These are phyloP conservation scores for Cantharis lateralis DNA, from an alignment of 2,888 invertebrate genomes.

Conservation along the genomic window DNA sequence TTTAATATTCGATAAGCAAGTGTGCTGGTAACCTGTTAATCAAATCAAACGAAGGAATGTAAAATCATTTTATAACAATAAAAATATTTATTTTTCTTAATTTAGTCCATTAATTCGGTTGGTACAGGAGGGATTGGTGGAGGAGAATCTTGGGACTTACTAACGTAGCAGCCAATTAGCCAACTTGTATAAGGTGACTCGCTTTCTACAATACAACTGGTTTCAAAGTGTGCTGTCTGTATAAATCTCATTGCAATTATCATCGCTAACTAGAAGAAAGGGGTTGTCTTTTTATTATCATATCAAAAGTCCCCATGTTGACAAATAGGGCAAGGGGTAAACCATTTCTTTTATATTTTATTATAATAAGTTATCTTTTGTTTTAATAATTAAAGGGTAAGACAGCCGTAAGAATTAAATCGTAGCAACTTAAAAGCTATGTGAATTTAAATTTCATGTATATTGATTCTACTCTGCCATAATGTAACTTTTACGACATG, in stretches of 20 bases:
- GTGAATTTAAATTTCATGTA: too few species aligned
- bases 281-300: not conserved
- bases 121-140: slow-evolving; percentile 38
- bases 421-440: too few species aligned
- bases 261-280: slow-evolving; percentile 21
- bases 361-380: too few species aligned
- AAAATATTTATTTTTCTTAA: not conserved
- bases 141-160: slow-evolving; percentile 32
- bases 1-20: slow-evolving; percentile 68
- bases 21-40: slow-evolving; percentile 64
- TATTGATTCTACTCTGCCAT: too few species aligned
- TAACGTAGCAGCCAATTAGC: slow-evolving; percentile 48
- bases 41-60: not conserved
- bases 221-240: slow-evolving; percentile 50
- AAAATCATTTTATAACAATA: not conserved
- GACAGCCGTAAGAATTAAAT: too few species aligned
- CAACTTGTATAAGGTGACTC: slow-evolving; percentile 47
- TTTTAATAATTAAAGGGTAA: too few species aligned
- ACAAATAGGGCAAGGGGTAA: not conserved
- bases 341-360: too few species aligned
- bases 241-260: slow-evolving; percentile 42
- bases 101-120: slow-evolving; percentile 20
- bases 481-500: too few species aligned
- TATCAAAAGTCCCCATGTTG: not conserved
- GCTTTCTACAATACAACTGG: slow-evolving; percentile 42